Evolutionary conservation across 2,797 vertebrate species (phyloP).

Genomic region (Orestias chungarensis): DNA sequence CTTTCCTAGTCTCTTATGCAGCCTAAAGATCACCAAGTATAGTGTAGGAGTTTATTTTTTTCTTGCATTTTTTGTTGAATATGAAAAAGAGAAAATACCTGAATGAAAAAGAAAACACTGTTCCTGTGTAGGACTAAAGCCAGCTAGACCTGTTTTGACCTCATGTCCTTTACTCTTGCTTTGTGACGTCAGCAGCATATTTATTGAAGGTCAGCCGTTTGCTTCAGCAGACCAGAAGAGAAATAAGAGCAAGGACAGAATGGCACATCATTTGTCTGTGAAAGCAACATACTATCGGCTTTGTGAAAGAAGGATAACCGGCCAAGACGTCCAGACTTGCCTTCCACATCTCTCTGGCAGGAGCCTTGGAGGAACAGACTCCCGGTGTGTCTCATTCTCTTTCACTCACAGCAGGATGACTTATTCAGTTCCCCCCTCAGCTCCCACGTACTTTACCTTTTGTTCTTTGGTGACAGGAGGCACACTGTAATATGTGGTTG

Average conservation of each 20-base stretch:
- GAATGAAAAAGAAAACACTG: neutral
- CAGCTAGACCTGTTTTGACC: slow-evolving; percentile 10
- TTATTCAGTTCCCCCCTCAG: slow-evolving; percentile 26
- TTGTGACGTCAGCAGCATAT: slow-evolving; percentile 41
- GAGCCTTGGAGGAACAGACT: slow-evolving; percentile 26
- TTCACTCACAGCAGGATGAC: slow-evolving; percentile 34
- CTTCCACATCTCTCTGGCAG: slow-evolving; percentile 20
- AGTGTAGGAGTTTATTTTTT: neutral
- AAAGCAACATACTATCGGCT: slow-evolving; percentile 26
- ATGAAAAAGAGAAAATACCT: neutral
- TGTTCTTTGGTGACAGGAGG: slow-evolving; percentile 28
- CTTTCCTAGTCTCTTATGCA: neutral
- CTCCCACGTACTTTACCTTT: slow-evolving; percentile 24
- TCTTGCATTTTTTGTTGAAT: neutral
- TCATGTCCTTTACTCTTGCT: slow-evolving; percentile 8
- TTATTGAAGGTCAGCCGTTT: slow-evolving; percentile 48
- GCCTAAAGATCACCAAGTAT: neutral
- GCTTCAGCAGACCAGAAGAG: slow-evolving; percentile 37
- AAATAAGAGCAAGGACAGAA: slow-evolving; percentile 30
- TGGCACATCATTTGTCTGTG: slow-evolving; percentile 48
- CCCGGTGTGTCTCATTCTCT: slow-evolving; percentile 9
- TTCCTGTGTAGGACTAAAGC: neutral
- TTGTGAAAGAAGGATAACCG: slow-evolving; percentile 38
- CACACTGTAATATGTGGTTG: neutral
- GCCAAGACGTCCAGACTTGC: slow-evolving; percentile 28